Conservation (phyloP, 2,797 vertebrate genomes). For the Falco peregrinus region DNA sequence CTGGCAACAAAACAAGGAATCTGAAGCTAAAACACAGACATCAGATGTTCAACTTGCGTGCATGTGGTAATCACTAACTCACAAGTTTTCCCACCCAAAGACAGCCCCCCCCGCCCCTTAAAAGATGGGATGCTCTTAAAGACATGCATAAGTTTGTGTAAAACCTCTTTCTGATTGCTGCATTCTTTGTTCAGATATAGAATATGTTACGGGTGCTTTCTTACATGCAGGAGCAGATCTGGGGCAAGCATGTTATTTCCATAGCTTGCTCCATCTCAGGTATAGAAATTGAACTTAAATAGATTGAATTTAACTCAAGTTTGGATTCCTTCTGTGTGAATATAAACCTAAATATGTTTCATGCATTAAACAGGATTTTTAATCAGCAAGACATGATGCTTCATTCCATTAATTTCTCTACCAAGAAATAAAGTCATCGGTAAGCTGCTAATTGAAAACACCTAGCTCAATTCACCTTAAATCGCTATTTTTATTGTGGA, state of each 20-base stretch:
- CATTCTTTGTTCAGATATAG: neutral
- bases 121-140: neutral
- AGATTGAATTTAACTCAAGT: neutral
- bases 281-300: neutral
- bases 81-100: neutral
- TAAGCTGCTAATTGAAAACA: neutral
- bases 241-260: neutral
- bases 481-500: neutral
- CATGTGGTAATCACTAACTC: neutral
- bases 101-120: neutral
- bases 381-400: neutral
- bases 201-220: rapidly evolving
- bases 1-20: neutral
- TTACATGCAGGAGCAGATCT: neutral
- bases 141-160: neutral
- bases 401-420: neutral
- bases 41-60: neutral
- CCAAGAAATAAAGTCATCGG: neutral
- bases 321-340: neutral
- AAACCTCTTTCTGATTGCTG: neutral
- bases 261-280: neutral
- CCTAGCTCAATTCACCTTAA: neutral
- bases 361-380: neutral
- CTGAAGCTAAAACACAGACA: neutral
- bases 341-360: neutral